phyloP scores from a whole-genome alignment of 2,113 vertebrate species.

The Pardalotus punctatus region DNA sequence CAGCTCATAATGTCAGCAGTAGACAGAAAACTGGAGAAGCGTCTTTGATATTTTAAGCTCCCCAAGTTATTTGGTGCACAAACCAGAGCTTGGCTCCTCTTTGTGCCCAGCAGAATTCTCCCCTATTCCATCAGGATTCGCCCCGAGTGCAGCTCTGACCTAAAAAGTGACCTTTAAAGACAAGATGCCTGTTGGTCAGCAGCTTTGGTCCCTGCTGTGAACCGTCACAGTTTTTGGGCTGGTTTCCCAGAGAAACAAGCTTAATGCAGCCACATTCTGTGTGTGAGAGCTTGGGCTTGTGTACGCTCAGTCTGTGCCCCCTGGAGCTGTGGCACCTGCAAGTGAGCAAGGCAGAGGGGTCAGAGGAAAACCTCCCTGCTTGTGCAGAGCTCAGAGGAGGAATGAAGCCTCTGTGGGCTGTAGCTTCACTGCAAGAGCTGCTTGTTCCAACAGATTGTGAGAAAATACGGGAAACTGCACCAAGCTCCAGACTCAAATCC shows the following conservation, averaged over 20 bases:
- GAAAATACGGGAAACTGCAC: rapidly evolving
- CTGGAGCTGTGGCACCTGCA: background rate
- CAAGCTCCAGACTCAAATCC: background rate
- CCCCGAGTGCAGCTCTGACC: background rate
- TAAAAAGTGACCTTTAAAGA: background rate
- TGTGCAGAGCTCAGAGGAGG: background rate
- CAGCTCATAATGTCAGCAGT: background rate
- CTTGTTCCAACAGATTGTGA: background rate
- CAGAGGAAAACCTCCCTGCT: rapidly evolving
- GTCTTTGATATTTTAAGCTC: background rate
- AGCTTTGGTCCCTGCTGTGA: background rate
- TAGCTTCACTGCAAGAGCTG: background rate
- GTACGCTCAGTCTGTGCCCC: background rate
- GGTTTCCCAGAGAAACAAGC: background rate
- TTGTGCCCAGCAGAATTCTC: background rate
- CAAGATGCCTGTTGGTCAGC: background rate
- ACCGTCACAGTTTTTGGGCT: background rate
- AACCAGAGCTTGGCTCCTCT: background rate
- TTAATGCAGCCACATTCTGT: background rate
- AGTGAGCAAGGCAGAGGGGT: rapidly evolving
- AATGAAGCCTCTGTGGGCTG: background rate
- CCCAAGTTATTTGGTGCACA: background rate
- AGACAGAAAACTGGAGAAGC: background rate
- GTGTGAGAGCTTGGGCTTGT: background rate
- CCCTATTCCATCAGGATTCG: background rate